Percentiles rank a stretch among this genome's conserved stretches.
Conservation (phyloP, 2,888 invertebrate species). For the Isotomurus palustris region DNA sequence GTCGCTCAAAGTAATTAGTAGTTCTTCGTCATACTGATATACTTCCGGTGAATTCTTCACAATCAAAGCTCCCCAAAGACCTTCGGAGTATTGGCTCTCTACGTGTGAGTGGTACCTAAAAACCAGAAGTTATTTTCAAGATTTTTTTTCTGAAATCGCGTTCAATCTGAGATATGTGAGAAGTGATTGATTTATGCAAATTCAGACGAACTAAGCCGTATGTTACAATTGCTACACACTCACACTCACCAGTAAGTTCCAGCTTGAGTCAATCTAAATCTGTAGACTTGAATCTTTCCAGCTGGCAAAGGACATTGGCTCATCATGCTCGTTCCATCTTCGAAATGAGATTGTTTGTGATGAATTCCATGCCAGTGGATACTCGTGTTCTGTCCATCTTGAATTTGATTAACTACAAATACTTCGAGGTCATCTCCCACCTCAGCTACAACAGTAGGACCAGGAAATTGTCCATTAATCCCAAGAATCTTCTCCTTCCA, state of each 20-base stretch:
- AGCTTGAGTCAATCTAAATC: slow-evolving; percentile 21
- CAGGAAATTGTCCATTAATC: slow-evolving; percentile 37
- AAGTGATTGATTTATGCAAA: neutral
- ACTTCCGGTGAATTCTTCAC: slow-evolving; percentile 16
- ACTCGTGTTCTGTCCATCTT: slow-evolving; percentile 31
- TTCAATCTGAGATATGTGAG: neutral
- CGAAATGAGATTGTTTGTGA: slow-evolving; percentile 18
- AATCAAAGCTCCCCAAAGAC: slow-evolving; percentile 32
- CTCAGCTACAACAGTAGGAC: slow-evolving; percentile 25
- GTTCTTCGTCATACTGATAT: slow-evolving; percentile 29
- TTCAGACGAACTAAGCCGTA: no score
- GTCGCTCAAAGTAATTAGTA: slow-evolving; percentile 30
- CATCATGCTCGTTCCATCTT: slow-evolving; percentile 34
- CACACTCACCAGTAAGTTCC: slow-evolving; percentile 40
- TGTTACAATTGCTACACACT: no score
- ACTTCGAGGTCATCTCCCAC: slow-evolving; percentile 24
- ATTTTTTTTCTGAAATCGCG: no score
- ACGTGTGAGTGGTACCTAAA: slow-evolving; percentile 36
- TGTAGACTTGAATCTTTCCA: slow-evolving; percentile 21
- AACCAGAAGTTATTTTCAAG: neutral
- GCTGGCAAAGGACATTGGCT: slow-evolving; percentile 33
- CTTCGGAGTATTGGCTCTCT: slow-evolving; percentile 34
- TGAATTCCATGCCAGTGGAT: slow-evolving; percentile 40
- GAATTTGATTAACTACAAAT: slow-evolving; percentile 30
- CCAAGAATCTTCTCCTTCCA: slow-evolving; percentile 16